Base-by-base conservation (phyloP, 1,140 invertebrate genomes). In the Chrysomallon squamiferum region DNA sequence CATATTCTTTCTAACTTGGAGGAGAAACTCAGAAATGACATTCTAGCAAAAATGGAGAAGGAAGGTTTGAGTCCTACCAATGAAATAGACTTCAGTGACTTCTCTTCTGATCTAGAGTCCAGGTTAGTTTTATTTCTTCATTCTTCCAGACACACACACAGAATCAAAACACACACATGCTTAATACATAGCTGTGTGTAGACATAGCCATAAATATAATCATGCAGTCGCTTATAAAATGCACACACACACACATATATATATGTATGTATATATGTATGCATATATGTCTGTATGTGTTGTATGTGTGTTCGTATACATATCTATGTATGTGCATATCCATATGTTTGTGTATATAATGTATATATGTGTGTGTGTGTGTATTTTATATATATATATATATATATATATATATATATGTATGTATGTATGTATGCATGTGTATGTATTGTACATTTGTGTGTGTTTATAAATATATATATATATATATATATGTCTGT, bases 1-100 rank as follows among this genome's bases (percentile, higher is more conserved):
- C 77, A 81, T 67, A 75, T 83, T 58, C 61, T 80, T 54, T 50
- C 66, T 66, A 77, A 83, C 65, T 50, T 84, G 71, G 81, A 82
- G 68, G 75, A 82, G 25, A 70, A 65, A 25, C 59, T 83, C 52
- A 71, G 71, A 57, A 62, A 67, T 43, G 78, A 79, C 52, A 81
- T 83, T 9, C 57, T 82, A 33, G 68, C 64, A 9, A 74, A 72
- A 38, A 61, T 81, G 25, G 77, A 76, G 45, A 68, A 65, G 62
- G 58, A 71, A 38, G 77, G 77, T 32, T 63, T 76, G 25, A 62
- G 56, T 6, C 30, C 58, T 15, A 29, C 62, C 1, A 49, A 59
- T 18, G 74, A 76, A 32, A 68, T 77, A 15, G 69, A 78, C 52
- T 68, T 79, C 9, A 74, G 67, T 73, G 77, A 78, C 50, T 76